Base-by-base conservation (phyloP, 1,140 invertebrate genomes). In the Neuroterus valhalla region DNA sequence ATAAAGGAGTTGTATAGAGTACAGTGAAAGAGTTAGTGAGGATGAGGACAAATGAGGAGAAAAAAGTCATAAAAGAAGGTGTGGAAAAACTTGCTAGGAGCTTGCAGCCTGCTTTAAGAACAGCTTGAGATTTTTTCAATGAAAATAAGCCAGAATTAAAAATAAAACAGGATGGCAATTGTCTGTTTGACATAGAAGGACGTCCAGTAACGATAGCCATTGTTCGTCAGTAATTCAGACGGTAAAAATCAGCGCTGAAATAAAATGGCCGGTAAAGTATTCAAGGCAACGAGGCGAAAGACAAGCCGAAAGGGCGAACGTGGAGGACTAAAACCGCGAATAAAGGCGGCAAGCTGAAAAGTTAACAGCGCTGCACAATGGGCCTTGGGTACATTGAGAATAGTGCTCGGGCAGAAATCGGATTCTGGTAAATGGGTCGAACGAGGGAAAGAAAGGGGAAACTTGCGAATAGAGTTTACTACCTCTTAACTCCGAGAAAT, bases 361-460 rank as follows among this genome's bases (percentile, higher is more conserved):
- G 66, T 68, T 74, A 74, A 74, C 72, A 68, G 68, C 68, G 23
- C 45, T 12, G 38, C 42, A 48, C 50, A 50, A 74, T 55, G 42
- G 66, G 66, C 38, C 55, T 74, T 55, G 62, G 66, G 52, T 74
- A 74, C 66, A 55, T 62, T 68, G 66, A 45, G 45, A 68, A 68
- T 43, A 21, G 44, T 42, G 67, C 45, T 72, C 52, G 19, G 46
- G 17, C 12, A 44, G 66, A 66, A 74, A 74, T 68, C 72, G 66
- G 72, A 68, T 74, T 68, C 66, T 52, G 62, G 72, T 74, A 74
- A 74, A 74, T 74, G 66, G 66, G 48, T 42, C 66, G 43, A 42
- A 43, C 68, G 48, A 48, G 66, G 10, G 19, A 17, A 17, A 68
- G 46, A 62, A 31, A 62, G 31, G 55, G 55, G 26, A 62, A 62